Percentiles rank a stretch among this genome's conserved stretches.
Conservation (phyloP, 2,113 vertebrate species). For the Ascaphus truei region DNA sequence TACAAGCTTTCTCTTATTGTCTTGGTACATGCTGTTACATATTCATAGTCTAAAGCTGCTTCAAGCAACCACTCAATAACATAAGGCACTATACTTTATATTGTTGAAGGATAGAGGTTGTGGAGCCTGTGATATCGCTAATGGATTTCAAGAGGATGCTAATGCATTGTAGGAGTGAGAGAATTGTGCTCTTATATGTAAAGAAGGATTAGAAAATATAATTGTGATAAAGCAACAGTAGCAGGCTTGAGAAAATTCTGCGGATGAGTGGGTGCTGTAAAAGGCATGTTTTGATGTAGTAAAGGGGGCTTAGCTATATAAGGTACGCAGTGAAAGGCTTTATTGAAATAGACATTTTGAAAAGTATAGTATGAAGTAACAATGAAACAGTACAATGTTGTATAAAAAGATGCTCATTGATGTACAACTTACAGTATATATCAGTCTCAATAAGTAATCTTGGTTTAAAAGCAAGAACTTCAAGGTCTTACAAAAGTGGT, state of each 20-base stretch:
- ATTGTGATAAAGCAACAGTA: constrained; percentile 62
- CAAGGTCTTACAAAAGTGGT: too few relatives aligned
- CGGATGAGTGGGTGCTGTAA: constrained; percentile 59
- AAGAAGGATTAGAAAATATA: constrained; percentile 70
- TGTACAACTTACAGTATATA: too few relatives aligned
- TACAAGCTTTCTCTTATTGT: too few relatives aligned
- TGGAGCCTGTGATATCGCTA: constrained; percentile 62
- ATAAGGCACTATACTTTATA: neutral
- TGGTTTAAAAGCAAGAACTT: too few relatives aligned
- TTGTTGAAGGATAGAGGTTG: neutral
- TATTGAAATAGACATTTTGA: constrained; percentile 52
- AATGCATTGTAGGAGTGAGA: constrained; percentile 66
- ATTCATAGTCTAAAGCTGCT: neutral
- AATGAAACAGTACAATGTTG: constrained; percentile 52
- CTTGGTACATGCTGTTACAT: neutral
- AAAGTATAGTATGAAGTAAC: constrained; percentile 50
- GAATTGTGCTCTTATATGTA: constrained; percentile 64
- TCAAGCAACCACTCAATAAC: too few relatives aligned
- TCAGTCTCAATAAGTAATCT: too few relatives aligned
- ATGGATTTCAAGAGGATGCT: constrained; percentile 78
- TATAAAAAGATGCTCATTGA: too few relatives aligned
- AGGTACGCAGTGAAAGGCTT: constrained; percentile 44
- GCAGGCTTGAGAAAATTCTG: constrained; percentile 59
- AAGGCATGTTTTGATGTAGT: constrained; percentile 45
- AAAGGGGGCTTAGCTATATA: constrained; percentile 54